A percentile compares a stretch with the other conserved stretches of the same genome.
Evolutionary conservation across 2,113 vertebrate species (phyloP).

Genomic region (Mastomys coucha): DNA sequence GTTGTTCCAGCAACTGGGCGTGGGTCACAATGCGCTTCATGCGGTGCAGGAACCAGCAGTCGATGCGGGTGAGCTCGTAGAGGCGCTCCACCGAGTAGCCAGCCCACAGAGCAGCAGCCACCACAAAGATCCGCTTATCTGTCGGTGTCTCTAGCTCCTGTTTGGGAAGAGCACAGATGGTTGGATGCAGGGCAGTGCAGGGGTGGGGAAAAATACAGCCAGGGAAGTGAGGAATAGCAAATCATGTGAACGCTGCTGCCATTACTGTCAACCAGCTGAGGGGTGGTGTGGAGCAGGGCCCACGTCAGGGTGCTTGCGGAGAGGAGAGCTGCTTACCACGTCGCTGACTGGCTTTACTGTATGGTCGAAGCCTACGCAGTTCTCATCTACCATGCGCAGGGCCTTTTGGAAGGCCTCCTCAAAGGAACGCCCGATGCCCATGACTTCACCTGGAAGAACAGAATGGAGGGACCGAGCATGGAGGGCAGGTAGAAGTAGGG

Average conservation of each 20-base stretch:
- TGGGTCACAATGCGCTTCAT: constrained; percentile 97
- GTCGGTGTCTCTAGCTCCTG: constrained; percentile 97
- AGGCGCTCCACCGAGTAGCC: constrained; percentile 95
- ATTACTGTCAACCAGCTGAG: accelerated
- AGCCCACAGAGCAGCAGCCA: constrained; percentile 93
- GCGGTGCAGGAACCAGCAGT: constrained; percentile 98
- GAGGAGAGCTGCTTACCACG: constrained; percentile 85
- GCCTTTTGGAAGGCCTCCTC: constrained; percentile 99
- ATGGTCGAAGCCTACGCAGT: constrained; percentile 97
- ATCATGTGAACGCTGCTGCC: not conserved
- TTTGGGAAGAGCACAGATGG: accelerated
- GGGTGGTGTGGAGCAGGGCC: not conserved
- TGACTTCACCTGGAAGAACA: constrained; percentile 93
- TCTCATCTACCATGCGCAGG: constrained; percentile 98
- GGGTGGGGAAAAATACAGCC: not conserved
- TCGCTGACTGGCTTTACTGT: constrained; percentile 94
- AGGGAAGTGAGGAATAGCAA: not conserved
- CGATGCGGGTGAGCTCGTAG: constrained; percentile 96
- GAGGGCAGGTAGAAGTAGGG: accelerated
- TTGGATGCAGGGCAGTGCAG: not conserved
- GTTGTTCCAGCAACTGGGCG: constrained; percentile 89
- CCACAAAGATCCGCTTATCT: constrained; percentile 97
- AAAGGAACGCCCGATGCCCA: constrained; percentile 96
- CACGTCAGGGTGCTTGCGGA: not conserved
- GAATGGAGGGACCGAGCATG: not conserved